Percentiles rank a stretch among this genome's conserved stretches.
phyloP scores from a whole-genome alignment of 2,113 vertebrate genomes.

The Xenotilapia longispinis region DNA sequence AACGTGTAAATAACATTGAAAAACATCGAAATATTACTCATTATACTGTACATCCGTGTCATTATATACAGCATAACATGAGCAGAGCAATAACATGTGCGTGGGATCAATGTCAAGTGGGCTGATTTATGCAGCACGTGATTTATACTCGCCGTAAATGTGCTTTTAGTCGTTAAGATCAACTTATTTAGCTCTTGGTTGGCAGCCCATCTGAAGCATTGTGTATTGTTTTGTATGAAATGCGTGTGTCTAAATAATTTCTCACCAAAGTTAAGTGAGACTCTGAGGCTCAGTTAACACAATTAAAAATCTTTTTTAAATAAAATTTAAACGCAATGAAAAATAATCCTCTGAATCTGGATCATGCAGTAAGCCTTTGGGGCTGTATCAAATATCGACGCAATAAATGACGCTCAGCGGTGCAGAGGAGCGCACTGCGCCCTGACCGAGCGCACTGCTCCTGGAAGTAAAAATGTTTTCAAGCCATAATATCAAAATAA shows the following conservation, averaged over 20 bases:
- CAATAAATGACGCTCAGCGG: neutral
- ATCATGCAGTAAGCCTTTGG: neutral
- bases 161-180: neutral
- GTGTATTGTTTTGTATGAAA: neutral
- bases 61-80: neutral
- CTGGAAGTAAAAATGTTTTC: neutral
- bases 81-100: neutral
- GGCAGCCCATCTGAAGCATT: neutral
- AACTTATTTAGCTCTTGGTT: neutral
- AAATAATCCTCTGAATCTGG: neutral
- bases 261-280: neutral
- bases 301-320: accelerated
- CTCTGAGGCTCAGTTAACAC: neutral
- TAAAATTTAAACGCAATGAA: neutral
- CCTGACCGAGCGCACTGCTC: neutral
- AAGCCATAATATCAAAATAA: neutral
- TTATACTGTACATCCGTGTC: neutral
- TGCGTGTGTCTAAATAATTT: neutral
- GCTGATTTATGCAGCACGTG: neutral
- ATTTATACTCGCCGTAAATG: neutral
- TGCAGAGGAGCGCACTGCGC: neutral
- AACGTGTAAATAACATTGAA: neutral
- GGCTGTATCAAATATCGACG: neutral
- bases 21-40: neutral
- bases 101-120: neutral